These are phyloP conservation scores for Hypotaenidia philippensis DNA, from an alignment of 2,797 vertebrate species.

Conservation along the genomic window DNA sequence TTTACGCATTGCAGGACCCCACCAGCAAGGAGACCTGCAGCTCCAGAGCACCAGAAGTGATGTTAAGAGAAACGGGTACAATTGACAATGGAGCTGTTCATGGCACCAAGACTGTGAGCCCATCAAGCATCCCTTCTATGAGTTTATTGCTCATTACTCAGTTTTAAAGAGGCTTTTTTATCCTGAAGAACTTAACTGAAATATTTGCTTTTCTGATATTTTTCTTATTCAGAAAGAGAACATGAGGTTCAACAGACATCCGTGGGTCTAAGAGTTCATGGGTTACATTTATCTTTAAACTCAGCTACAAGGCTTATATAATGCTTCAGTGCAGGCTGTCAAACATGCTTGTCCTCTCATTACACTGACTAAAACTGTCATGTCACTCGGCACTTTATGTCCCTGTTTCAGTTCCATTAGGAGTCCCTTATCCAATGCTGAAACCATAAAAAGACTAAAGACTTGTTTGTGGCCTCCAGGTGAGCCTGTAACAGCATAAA, in stretches of 20 bases:
- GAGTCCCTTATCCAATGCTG: not conserved
- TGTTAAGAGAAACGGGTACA: not conserved
- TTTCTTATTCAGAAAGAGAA: constrained; percentile 8
- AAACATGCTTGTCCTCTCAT: not conserved
- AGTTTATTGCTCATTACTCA: constrained; percentile 31
- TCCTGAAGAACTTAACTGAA: constrained; percentile 5
- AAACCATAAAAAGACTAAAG: not conserved
- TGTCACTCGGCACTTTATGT: not conserved
- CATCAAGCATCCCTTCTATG: not conserved
- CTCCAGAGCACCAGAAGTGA: not conserved
- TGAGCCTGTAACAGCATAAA: not conserved
- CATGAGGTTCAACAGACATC: not conserved
- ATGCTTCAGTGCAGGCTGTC: not conserved
- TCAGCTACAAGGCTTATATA: not conserved
- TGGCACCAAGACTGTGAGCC: fast-evolving
- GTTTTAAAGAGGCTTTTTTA: constrained; percentile 28
- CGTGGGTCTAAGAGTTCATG: not conserved
- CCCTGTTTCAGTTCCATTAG: not conserved
- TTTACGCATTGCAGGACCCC: constrained; percentile 44
- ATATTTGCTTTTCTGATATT: constrained; percentile 7
- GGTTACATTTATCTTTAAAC: constrained; percentile 15
- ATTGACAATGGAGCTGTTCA: constrained; percentile 63
- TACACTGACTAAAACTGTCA: not conserved
- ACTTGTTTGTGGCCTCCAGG: not conserved
- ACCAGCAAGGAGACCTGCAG: not conserved